phyloP scores from a whole-genome alignment of 2,888 invertebrate genomes.

The Drosophila neutralis region DNA sequence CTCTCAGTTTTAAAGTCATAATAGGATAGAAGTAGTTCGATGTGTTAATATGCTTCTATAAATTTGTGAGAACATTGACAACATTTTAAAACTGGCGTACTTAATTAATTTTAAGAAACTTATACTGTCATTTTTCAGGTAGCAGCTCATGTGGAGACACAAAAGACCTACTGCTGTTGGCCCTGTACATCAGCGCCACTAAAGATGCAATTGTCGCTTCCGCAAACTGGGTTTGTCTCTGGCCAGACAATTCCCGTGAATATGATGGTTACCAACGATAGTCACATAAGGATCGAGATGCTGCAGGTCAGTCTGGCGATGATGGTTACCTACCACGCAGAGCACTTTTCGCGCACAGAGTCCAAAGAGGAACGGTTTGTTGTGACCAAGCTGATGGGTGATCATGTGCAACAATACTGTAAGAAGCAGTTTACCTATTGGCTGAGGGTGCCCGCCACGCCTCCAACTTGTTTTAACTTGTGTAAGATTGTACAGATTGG shows the following conservation, averaged over 20 bases:
- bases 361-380: conserved; percentile 61
- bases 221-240: conserved; percentile 81
- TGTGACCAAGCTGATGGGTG: conserved; percentile 69
- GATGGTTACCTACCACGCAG: conserved; percentile 68
- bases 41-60: neutral
- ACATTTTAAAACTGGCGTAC: neutral
- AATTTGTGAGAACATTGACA: neutral
- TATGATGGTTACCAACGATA: conserved; percentile 87
- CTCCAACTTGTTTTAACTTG: conserved; percentile 77
- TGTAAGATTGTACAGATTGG: conserved; percentile 79
- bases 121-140: conserved; percentile 48
- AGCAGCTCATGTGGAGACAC: conserved; percentile 63
- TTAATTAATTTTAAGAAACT: neutral
- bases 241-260: conserved; percentile 76
- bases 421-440: conserved; percentile 70
- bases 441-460: conserved; percentile 80
- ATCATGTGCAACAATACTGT: conserved; percentile 63
- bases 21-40: neutral
- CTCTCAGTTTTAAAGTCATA: neutral
- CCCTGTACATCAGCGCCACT: conserved; percentile 76
- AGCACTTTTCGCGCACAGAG: conserved; percentile 26
- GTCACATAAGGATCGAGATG: conserved; percentile 85
- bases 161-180: conserved; percentile 79
- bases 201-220: conserved; percentile 66
- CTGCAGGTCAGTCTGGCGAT: conserved; percentile 73